Percentiles rank a stretch among this genome's conserved stretches.
Conservation (phyloP, 2,797 vertebrate species). For the Gymnothorax reevesii region DNA sequence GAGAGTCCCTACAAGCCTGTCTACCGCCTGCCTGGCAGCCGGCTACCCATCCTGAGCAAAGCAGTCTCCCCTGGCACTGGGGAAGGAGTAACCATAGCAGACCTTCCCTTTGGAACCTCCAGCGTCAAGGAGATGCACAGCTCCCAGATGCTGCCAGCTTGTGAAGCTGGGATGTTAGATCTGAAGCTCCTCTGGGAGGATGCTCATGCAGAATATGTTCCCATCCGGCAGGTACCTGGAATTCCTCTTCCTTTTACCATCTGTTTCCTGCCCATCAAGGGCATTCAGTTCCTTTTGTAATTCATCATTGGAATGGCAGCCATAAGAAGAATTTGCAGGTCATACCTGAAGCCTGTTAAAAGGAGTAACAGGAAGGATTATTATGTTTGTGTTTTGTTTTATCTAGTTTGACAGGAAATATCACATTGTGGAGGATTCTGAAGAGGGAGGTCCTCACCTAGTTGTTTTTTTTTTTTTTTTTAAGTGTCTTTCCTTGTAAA, state of each 20-base stretch:
- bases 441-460: background rate
- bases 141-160: constrained; percentile 64
- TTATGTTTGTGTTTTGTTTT: background rate
- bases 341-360: background rate
- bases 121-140: constrained; percentile 56
- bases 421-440: background rate
- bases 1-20: constrained; percentile 81
- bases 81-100: constrained; percentile 51
- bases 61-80: constrained; percentile 58
- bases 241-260: background rate
- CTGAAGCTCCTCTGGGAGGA: constrained; percentile 84
- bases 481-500: background rate
- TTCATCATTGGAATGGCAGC: background rate
- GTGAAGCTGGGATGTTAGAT: constrained; percentile 69
- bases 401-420: constrained; percentile 10
- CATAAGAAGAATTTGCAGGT: background rate
- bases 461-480: no score
- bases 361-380: background rate
- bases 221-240: constrained; percentile 78
- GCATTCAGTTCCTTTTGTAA: background rate
- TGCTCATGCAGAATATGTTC: constrained; percentile 84
- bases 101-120: constrained; percentile 49
- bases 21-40: constrained; percentile 80
- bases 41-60: constrained; percentile 80
- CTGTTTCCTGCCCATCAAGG: background rate